Evolutionary conservation across 2,113 vertebrate genomes (phyloP).

Genomic region (Dipodomys stephensi): DNA sequence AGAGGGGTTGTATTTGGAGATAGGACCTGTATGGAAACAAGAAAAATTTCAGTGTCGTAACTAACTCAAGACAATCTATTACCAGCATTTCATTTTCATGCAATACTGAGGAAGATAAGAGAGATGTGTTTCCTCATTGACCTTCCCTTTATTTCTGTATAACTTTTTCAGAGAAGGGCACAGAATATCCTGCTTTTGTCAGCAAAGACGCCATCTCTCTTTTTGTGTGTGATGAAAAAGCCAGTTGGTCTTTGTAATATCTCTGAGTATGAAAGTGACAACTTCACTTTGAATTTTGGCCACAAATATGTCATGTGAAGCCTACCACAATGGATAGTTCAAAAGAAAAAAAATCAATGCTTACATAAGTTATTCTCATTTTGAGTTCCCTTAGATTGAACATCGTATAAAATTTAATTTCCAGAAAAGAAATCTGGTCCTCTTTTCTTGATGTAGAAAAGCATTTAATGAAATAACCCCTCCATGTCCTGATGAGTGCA

Average conservation of each 20-base stretch:
- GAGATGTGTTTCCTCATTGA: neutral
- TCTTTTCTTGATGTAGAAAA: neutral
- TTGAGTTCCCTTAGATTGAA: neutral
- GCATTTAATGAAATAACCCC: neutral
- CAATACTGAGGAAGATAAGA: neutral
- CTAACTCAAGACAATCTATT: neutral
- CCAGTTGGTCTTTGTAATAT: neutral
- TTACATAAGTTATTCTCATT: neutral
- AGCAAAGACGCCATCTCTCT: neutral
- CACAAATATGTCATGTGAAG: neutral
- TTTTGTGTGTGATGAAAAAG: neutral
- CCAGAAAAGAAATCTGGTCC: neutral
- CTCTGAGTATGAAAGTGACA: neutral
- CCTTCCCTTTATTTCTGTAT: neutral
- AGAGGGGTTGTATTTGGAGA: too few species aligned
- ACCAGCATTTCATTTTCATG: neutral
- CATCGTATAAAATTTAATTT: neutral
- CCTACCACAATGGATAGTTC: neutral
- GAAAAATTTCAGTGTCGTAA: neutral
- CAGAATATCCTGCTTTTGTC: neutral
- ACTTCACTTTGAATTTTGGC: neutral
- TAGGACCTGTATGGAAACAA: too few species aligned
- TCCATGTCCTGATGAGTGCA: neutral
- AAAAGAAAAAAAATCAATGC: conserved; percentile 46
- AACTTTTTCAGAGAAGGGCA: neutral